Evolutionary conservation across 2,888 invertebrate genomes (phyloP), one percentile per base, ranked within the genome.

Genomic region (Oscheius myriophilus): DNA sequence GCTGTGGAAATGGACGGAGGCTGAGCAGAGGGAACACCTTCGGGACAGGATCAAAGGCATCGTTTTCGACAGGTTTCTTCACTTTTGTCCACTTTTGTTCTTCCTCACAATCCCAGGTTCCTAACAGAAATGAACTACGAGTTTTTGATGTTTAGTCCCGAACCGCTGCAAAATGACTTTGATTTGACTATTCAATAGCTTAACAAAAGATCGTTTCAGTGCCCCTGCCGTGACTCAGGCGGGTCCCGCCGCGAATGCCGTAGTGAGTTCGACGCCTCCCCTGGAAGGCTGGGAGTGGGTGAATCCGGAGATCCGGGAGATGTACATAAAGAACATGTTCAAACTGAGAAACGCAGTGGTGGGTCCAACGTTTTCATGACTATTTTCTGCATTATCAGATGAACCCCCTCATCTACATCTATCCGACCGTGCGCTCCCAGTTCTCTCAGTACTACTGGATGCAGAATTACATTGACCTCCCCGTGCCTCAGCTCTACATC

Each of bases 1-100:
- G 18, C 67, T 78, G 46, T 75, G 68, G 70, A 75, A 78, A 64
- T 78, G 75, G 77, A 78, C 72, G 3, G 75, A 78, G 55, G 75
- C 72, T 3, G 77, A 78, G 23, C 71, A 73, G 33, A 66, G 69
- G 45, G 71, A 72, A 46, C 61, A 77, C 45, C 67, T 77, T 42
- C 66, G 71, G 23, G 67, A 75, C 14, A 42, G 77, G 18, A 75
- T 77, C 39, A 72, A 71, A 23, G 77, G 73, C n/a, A 63, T 77
- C 23, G 71, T 77, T 58, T 75, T 77, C 42, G 76, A 76, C 63
- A 75, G 73, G 73, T 74, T 14, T 43, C 7, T 55, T 57, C 14
- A 12, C 12, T 26, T 23, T 46, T 39, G 42, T n/a, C n/a, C n/a
- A n/a, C n/a, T n/a, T n/a, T n/a, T n/a, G n/a, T n/a, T n/a, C n/a